Conservation (phyloP, 2,797 vertebrate species). For the Saxicola maurus region DNA sequence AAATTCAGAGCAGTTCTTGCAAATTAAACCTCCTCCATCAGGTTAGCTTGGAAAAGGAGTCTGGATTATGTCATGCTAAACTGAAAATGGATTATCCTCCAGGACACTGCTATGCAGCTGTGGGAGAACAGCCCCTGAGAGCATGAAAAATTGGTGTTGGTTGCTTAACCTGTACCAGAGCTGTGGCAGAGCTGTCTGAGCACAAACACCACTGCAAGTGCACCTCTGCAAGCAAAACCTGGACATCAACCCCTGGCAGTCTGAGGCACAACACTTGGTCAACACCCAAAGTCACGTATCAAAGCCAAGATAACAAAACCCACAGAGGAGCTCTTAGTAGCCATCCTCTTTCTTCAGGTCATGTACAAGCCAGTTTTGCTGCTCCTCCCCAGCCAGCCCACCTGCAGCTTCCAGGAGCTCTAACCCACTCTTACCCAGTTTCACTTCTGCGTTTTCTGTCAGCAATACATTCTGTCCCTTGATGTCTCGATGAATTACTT, state of each 20-base stretch:
- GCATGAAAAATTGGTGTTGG: neutral
- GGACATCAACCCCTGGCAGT: neutral
- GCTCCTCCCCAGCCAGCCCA: neutral
- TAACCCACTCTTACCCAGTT: conserved; percentile 82
- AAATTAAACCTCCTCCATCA: neutral
- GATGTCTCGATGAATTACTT: conserved; percentile 97
- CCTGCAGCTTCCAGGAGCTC: neutral
- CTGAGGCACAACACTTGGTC: neutral
- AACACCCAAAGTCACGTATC: neutral
- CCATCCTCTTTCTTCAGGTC: neutral
- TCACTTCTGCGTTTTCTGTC: conserved; percentile 96
- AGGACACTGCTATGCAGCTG: neutral
- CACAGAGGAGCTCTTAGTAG: neutral
- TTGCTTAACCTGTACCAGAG: neutral
- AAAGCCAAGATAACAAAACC: neutral
- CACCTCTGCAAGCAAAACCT: neutral
- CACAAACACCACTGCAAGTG: neutral
- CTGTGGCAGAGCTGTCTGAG: neutral
- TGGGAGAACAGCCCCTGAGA: neutral
- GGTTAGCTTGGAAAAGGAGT: neutral
- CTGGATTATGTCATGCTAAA: neutral
- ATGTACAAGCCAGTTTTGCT: neutral
- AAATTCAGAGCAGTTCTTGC: neutral
- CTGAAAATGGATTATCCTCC: neutral
- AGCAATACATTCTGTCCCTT: conserved; percentile 96